A percentile compares a stretch with the other conserved stretches of the same genome.
phyloP scores from a whole-genome alignment of 2,888 invertebrate species.

The Anarsia innoxiella region DNA sequence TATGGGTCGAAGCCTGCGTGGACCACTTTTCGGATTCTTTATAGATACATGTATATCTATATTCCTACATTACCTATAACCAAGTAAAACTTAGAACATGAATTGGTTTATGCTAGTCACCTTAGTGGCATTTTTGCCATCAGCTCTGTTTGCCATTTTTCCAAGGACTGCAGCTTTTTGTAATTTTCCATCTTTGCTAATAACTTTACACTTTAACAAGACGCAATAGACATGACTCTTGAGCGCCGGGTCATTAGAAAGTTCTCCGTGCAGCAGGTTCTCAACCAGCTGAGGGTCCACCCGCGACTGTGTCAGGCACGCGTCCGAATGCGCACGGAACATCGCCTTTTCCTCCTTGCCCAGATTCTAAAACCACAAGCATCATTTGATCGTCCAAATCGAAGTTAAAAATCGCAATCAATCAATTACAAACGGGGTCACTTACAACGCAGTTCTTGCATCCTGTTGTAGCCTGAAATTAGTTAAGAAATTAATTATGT shows the following conservation, averaged over 20 bases:
- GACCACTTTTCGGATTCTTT: too few species aligned
- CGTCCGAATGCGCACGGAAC: conserved; percentile 60
- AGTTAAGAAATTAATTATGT: not conserved
- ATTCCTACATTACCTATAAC: too few species aligned
- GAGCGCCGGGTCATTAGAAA: conserved; percentile 35
- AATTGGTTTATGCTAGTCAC: too few species aligned
- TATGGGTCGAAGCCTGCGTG: too few species aligned
- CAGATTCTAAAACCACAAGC: conserved; percentile 28
- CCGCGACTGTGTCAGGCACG: conserved; percentile 39
- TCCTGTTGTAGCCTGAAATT: conserved; percentile 43
- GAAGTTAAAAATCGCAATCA: not conserved
- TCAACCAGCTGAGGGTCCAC: conserved; percentile 35
- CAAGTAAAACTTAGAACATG: too few species aligned
- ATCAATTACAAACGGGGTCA: not conserved
- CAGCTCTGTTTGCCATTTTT: conserved; percentile 36
- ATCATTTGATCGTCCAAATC: not conserved
- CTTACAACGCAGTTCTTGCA: conserved; percentile 61
- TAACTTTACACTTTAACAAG: conserved; percentile 55
- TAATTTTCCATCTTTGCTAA: conserved; percentile 62
- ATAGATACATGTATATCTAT: too few species aligned
- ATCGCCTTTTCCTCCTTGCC: conserved; percentile 60
- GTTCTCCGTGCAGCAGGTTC: conserved; percentile 41
- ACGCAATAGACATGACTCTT: conserved; percentile 59
- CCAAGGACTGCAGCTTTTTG: conserved; percentile 48
- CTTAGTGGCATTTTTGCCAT: conserved; percentile 48